Conservation (phyloP, 2,797 vertebrate species). For the Dicrostonyx torquatus region DNA sequence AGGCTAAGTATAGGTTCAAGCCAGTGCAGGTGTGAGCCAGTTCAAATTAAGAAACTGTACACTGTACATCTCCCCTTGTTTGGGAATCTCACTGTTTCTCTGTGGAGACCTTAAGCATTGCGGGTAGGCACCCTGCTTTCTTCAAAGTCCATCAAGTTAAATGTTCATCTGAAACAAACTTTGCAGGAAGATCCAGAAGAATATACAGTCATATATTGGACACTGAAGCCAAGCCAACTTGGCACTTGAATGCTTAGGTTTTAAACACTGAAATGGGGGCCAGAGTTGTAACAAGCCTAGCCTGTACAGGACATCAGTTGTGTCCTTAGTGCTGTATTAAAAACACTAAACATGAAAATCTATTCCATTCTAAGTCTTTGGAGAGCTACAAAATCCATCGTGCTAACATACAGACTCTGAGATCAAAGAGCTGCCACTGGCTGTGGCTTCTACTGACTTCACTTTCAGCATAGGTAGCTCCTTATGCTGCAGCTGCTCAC, state of each 20-base stretch:
- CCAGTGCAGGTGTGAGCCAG: rapidly evolving
- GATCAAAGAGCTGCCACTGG: not conserved
- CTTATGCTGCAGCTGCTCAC: not conserved
- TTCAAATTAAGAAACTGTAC: not conserved
- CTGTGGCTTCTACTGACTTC: not conserved
- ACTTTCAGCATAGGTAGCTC: not conserved
- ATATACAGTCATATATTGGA: not conserved
- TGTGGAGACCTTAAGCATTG: not conserved
- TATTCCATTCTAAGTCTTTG: not conserved
- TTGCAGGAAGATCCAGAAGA: not conserved
- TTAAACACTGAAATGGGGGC: not conserved
- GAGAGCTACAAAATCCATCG: not conserved
- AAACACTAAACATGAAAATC: not conserved
- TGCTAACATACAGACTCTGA: not conserved
- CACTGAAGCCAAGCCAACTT: rapidly evolving
- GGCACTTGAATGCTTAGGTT: not conserved
- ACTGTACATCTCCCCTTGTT: not conserved
- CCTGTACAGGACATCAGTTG: not conserved
- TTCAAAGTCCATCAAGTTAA: not conserved
- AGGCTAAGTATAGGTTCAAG: not conserved
- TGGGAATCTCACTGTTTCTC: not conserved
- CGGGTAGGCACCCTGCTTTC: not conserved
- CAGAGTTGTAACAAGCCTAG: not conserved
- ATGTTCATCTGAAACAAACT: not conserved
- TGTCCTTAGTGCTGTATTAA: not conserved